phyloP scores from a whole-genome alignment of 2,797 vertebrate genomes.

The Scolopax rusticola region DNA sequence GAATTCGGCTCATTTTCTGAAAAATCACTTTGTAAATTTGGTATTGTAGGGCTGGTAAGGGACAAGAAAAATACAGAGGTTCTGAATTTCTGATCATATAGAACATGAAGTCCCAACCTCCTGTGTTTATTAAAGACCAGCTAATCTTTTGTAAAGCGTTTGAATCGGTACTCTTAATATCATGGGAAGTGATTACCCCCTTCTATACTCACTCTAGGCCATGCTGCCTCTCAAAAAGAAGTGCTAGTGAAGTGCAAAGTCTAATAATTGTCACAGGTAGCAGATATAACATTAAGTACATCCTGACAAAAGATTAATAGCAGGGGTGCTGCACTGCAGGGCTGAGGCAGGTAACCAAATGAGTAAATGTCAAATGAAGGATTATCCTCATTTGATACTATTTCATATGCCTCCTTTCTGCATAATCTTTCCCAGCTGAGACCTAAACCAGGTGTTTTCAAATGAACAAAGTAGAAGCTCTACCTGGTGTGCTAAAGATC shows the following conservation, averaged over 20 bases:
- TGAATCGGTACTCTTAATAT: neutral
- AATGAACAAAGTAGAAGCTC: constrained; percentile 51
- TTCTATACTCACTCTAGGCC: constrained; percentile 9
- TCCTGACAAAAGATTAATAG: constrained; percentile 70
- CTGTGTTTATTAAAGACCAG: neutral
- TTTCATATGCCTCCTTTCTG: constrained; percentile 31
- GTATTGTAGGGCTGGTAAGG: neutral
- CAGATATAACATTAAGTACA: constrained; percentile 53
- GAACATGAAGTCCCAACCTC: neutral
- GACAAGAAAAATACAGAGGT: neutral
- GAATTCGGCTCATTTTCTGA: neutral
- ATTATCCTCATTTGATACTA: constrained; percentile 60
- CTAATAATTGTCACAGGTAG: constrained; percentile 62
- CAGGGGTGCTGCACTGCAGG: constrained; percentile 48
- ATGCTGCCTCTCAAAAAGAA: constrained; percentile 41
- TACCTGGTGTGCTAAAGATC: constrained; percentile 56
- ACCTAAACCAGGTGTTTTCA: constrained; percentile 65
- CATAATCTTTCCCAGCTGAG: constrained; percentile 53
- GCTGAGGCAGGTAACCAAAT: constrained; percentile 65
- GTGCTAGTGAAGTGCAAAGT: constrained; percentile 36
- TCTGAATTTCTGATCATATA: neutral
- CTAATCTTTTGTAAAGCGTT: constrained; percentile 22
- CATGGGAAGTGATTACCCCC: constrained; percentile 32
- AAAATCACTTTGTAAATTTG: neutral
- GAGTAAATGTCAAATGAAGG: constrained; percentile 69